Evolutionary conservation across 2,113 vertebrate genomes (phyloP), one percentile per base, ranked within the genome.

Genomic region (Xiphophorus couchianus): DNA sequence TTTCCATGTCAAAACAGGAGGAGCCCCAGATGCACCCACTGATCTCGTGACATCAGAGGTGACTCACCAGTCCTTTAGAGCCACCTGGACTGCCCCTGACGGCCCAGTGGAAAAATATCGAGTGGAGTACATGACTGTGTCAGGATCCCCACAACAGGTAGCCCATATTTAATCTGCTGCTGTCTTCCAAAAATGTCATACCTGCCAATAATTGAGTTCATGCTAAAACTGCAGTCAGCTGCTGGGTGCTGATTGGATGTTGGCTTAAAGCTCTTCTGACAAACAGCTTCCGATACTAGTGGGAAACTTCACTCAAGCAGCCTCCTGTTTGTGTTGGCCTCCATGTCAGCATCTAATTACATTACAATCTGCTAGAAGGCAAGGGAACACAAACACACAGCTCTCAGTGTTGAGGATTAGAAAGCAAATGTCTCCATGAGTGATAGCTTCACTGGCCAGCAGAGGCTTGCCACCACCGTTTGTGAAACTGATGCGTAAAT

Each of bases 11-110:
- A 42, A 22, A 83, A 71, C 31, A 95, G 94, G 93, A 86, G 92
- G 90, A 22, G 73, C 83, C 29, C 89, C 89, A 0, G 91, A 85
- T 39, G 76, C 97, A 33, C 96, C 98, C 28, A 96, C 96, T 78
- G 92, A 97, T 90, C 92, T 99, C 79, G 92, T 95, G 77, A 98
- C 96, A 80, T 99, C 97, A 1, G 97, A 99, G 74, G 94, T 95
- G 69, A 99, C 97, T 42, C 94, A 97, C 84, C 91, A 94, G 64
- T 97, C 97, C 60, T 98, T 99, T 91, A 92, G 97, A 86, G 95
- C 95, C 71, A 95, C 94, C 63, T 99, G 98, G 98, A 96, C 64
- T 0, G 95, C 91, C 48, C 96, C 98, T 14, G 92, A 96, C 6
- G 95, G 93, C 31, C 95, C 96, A 1, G 96, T 98, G 84, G 98